phyloP scores from a whole-genome alignment of 92 coral and sea anemone genomes.

The Siderastrea radians region DNA sequence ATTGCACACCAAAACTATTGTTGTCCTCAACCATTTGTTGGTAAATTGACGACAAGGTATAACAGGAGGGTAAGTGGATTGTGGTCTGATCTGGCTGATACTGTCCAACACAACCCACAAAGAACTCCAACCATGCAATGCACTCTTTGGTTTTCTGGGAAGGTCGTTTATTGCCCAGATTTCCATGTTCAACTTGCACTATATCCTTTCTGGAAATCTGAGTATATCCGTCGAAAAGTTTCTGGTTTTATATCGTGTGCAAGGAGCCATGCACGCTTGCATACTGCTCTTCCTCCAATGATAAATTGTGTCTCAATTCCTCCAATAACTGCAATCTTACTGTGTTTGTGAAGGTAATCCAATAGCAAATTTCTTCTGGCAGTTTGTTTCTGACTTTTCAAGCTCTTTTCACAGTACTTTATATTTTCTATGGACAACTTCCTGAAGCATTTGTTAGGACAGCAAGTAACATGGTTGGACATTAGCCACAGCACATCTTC shows the following conservation, averaged over 20 bases:
- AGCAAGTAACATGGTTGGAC: conserved; percentile 4
- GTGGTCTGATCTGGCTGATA: conserved; percentile 59
- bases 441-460: conserved; percentile 35
- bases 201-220: conserved; percentile 42
- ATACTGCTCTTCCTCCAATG: conserved; percentile 47
- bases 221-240: conserved; percentile 14
- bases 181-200: conserved; percentile 51
- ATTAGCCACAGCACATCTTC: conserved; percentile 34
- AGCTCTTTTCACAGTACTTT: background rate
- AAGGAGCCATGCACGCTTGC: conserved; percentile 68
- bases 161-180: conserved; percentile 34
- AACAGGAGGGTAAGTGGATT: conserved; percentile 74
- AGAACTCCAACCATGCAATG: conserved; percentile 70
- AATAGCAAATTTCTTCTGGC: conserved; percentile 39
- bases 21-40: conserved; percentile 46
- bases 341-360: conserved; percentile 54
- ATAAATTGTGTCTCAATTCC: conserved; percentile 19
- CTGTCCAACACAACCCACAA: conserved; percentile 64
- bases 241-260: conserved; percentile 43
- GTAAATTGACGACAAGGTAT: conserved; percentile 50
- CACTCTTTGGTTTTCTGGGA: conserved; percentile 58
- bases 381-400: conserved; percentile 42
- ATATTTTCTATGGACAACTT: conserved; percentile 45
- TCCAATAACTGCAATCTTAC: background rate
- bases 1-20: conserved; percentile 22